Conservation (phyloP, 1,140 invertebrate genomes). For the Calliopsis andreniformis region DNA sequence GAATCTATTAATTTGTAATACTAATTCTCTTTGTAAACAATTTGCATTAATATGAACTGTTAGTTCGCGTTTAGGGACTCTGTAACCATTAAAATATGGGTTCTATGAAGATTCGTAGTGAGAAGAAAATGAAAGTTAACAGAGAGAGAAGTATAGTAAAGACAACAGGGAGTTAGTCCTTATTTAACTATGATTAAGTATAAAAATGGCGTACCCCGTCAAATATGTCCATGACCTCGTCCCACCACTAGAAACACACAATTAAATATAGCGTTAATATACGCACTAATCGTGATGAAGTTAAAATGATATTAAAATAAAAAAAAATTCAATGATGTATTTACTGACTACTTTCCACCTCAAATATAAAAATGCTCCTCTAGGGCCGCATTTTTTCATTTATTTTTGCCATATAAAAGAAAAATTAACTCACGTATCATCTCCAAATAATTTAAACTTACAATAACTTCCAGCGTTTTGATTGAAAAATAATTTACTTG, state of each 20-base stretch:
- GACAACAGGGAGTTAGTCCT: constrained; percentile 33
- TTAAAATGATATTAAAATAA: constrained; percentile 54
- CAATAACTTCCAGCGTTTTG: too few species aligned
- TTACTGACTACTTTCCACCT: constrained; percentile 35
- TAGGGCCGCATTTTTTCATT: background rate
- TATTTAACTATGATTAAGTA: constrained; percentile 65
- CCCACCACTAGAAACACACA: constrained; percentile 94
- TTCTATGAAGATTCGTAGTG: background rate
- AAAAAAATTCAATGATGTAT: constrained; percentile 34
- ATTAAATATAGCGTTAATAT: constrained; percentile 80
- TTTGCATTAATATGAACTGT: background rate
- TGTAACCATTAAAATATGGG: too few species aligned
- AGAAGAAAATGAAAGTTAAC: background rate
- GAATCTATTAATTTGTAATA: too few species aligned
- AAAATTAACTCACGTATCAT: too few species aligned
- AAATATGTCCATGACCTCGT: constrained; percentile 96
- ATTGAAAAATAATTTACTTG: too few species aligned
- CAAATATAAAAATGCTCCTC: constrained; percentile 1
- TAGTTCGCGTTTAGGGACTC: too few species aligned
- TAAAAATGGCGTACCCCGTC: constrained; percentile 90
- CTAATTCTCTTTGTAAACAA: too few species aligned
- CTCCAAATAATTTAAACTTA: too few species aligned
- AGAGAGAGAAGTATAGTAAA: background rate
- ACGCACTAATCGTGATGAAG: constrained; percentile 63
- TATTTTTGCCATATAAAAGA: background rate